phyloP scores from a whole-genome alignment of 2,113 vertebrate genomes.

The Phainopepla nitens region DNA sequence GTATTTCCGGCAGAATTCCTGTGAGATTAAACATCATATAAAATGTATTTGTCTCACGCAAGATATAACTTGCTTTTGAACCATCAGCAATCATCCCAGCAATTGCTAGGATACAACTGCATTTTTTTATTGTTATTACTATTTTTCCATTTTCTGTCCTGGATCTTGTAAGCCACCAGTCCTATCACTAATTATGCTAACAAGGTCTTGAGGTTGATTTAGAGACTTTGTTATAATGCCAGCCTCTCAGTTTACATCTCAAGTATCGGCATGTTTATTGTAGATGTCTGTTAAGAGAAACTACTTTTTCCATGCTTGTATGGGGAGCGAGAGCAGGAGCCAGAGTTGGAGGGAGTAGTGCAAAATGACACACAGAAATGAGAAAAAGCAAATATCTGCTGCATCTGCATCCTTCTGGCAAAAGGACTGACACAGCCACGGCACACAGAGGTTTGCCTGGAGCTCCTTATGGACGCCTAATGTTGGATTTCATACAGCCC shows the following conservation, averaged over 20 bases:
- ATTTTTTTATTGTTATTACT: constrained; percentile 19
- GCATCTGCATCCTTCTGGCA: neutral
- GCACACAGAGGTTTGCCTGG: neutral
- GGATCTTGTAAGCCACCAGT: constrained; percentile 2
- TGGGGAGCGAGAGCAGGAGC: neutral
- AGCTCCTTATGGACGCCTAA: neutral
- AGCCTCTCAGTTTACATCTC: constrained; percentile 44
- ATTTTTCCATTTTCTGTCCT: constrained; percentile 5
- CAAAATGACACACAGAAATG: neutral
- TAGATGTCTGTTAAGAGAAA: constrained; percentile 27
- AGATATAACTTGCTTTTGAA: constrained; percentile 55
- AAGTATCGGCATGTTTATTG: constrained; percentile 48
- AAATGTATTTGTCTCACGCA: constrained; percentile 18
- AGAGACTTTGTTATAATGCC: constrained; percentile 32
- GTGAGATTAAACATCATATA: constrained; percentile 33
- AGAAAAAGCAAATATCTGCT: constrained; percentile 3
- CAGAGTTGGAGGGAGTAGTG: neutral
- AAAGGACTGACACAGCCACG: neutral
- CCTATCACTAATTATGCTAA: constrained; percentile 52
- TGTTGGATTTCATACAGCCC: rapidly evolving
- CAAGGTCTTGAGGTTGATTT: constrained; percentile 49
- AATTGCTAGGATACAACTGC: neutral
- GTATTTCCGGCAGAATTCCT: constrained; percentile 43
- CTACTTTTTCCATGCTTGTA: constrained; percentile 22
- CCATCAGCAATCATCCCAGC: constrained; percentile 9